phyloP scores from a whole-genome alignment of 1,140 invertebrate species.

The Euglossa dilemma region DNA sequence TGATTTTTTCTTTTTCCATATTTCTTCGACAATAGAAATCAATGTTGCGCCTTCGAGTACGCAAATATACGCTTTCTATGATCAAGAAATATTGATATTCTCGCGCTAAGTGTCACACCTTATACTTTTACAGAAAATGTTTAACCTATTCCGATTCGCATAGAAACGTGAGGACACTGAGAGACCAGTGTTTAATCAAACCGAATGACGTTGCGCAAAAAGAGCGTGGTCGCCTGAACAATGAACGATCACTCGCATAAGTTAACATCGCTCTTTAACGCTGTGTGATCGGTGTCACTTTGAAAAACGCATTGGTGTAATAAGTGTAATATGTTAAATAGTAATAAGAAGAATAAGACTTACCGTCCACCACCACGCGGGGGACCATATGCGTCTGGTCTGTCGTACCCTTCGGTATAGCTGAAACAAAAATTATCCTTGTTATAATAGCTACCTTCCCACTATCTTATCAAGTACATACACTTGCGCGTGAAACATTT shows the following conservation, averaged over 20 bases:
- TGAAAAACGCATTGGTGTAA: slow-evolving; percentile 65
- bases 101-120: slow-evolving; percentile 76
- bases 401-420: slow-evolving; percentile 80
- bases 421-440: slow-evolving; percentile 61
- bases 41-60: slow-evolving; percentile 12
- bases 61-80: slow-evolving; percentile 24
- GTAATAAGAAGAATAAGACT: slow-evolving; percentile 64
- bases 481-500: no score
- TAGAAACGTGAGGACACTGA: slow-evolving; percentile 46
- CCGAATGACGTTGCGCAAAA: slow-evolving; percentile 65
- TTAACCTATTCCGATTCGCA: slow-evolving; percentile 67
- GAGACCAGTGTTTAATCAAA: slow-evolving; percentile 42
- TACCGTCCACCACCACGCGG: slow-evolving; percentile 79
- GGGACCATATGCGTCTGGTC: slow-evolving; percentile 80
- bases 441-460: background rate
- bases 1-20: slow-evolving; percentile 20
- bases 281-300: slow-evolving; percentile 58
- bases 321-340: slow-evolving; percentile 48
- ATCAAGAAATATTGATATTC: slow-evolving; percentile 30
- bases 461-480: no score
- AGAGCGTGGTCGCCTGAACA: slow-evolving; percentile 53
- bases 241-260: slow-evolving; percentile 63
- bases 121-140: slow-evolving; percentile 78
- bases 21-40: slow-evolving; percentile 8
- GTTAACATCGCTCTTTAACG: slow-evolving; percentile 70